Percentiles rank a stretch among this genome's conserved stretches.
These are phyloP conservation scores for Haliclystus octoradiatus DNA, from an alignment of 30 jellyfish, hydroid and myxozoan species.

Conservation along the genomic window DNA sequence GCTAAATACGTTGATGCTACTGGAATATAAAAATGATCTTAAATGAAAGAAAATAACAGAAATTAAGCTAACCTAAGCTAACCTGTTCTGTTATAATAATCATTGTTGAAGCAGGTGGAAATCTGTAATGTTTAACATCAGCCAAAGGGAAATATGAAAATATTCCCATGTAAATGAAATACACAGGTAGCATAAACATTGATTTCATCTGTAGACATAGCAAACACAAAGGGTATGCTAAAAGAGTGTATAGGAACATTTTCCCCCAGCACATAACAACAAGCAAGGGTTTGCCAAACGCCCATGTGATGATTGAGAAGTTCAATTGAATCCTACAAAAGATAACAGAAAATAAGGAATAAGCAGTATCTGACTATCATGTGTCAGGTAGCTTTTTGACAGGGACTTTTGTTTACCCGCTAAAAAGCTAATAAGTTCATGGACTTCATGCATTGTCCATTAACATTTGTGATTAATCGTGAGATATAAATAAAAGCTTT, in stretches of 20 bases:
- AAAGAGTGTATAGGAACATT: slow-evolving; percentile 44
- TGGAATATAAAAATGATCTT: no score
- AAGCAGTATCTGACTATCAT: neutral
- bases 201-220: slow-evolving; percentile 36
- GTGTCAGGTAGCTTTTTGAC: no score
- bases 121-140: slow-evolving; percentile 15
- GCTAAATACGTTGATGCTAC: no score
- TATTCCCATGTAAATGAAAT: slow-evolving; percentile 40
- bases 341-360: no score
- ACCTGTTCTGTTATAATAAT: slow-evolving; percentile 68
- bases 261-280: slow-evolving; percentile 53
- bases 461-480: no score
- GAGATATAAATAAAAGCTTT: no score
- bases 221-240: slow-evolving; percentile 42
- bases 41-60: no score
- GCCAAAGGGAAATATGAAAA: slow-evolving; percentile 56
- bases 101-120: slow-evolving; percentile 71
- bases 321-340: slow-evolving; percentile 40
- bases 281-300: slow-evolving; percentile 47
- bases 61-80: no score
- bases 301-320: slow-evolving; percentile 60
- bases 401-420: no score
- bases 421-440: no score
- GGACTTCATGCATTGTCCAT: no score
- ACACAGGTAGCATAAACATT: slow-evolving; percentile 54